These are phyloP conservation scores for Andrena minutula DNA, from an alignment of 2,888 invertebrate species.

Conservation along the genomic window DNA sequence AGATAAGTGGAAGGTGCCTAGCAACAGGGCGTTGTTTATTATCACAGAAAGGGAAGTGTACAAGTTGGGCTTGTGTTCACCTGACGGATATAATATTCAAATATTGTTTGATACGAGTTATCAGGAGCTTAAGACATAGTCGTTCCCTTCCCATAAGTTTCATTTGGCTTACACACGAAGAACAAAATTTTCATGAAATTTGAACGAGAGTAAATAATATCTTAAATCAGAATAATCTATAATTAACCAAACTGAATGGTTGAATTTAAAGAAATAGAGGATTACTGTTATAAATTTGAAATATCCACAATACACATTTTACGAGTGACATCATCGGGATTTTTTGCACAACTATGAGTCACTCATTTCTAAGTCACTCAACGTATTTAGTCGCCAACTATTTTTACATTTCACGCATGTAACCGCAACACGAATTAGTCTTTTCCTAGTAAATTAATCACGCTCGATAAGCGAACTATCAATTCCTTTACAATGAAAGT, in stretches of 20 bases:
- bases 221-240: background rate
- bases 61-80: constrained; percentile 33
- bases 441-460: constrained; percentile 12
- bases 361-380: constrained; percentile 47
- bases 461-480: background rate
- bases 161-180: background rate
- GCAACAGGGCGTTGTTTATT: constrained; percentile 55
- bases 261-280: background rate
- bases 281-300: background rate
- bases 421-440: background rate
- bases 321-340: constrained; percentile 62
- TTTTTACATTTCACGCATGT: constrained; percentile 18
- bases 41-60: constrained; percentile 40
- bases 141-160: constrained; percentile 11
- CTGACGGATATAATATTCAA: constrained; percentile 59
- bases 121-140: constrained; percentile 40
- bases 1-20: constrained; percentile 17
- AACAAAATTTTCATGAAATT: background rate
- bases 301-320: constrained; percentile 19
- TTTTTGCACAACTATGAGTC: constrained; percentile 64
- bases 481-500: constrained; percentile 13
- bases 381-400: constrained; percentile 4
- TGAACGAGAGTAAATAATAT: background rate
- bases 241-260: background rate
- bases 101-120: constrained; percentile 56